Conservation (phyloP, 2,797 vertebrate species). For the Thaleichthys pacificus region DNA sequence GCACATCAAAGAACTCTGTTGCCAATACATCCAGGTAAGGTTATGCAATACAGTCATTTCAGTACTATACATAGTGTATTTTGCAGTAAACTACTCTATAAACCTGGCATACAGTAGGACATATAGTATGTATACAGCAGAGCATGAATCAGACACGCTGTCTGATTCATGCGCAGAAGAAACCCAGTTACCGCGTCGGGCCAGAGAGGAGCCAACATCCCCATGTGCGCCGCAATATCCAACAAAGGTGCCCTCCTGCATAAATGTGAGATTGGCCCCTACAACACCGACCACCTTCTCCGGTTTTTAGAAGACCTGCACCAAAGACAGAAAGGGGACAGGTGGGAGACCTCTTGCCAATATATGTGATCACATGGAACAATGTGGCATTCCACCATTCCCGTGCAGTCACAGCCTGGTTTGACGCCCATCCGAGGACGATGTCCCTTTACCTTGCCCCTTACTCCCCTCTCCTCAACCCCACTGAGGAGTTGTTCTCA, state of each 20-base stretch:
- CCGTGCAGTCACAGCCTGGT: not conserved
- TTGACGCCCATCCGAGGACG: not conserved
- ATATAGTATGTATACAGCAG: too few relatives aligned
- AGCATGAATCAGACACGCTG: too few relatives aligned
- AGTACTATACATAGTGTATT: not conserved
- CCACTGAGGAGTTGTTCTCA: not conserved
- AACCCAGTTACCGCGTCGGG: not conserved
- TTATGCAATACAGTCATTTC: too few relatives aligned
- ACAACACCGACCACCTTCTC: not conserved
- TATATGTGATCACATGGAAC: not conserved
- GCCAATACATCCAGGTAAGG: too few relatives aligned
- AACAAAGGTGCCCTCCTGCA: not conserved
- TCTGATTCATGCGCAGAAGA: too few relatives aligned
- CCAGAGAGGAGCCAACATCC: conserved; percentile 5
- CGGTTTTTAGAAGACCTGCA: conserved; percentile 1
- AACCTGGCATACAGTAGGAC: too few relatives aligned
- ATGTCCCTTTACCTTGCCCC: not conserved
- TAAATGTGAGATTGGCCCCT: not conserved
- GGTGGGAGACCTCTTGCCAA: not conserved
- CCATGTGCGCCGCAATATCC: not conserved
- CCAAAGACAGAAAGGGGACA: conserved; percentile 2
- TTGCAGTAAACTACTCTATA: too few relatives aligned
- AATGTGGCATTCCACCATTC: conserved; percentile 12
- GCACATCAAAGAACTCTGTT: too few relatives aligned
- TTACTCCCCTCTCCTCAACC: not conserved